Evolutionary conservation across 1,140 invertebrate genomes (phyloP).

Genomic region (Conopomorpha cramerella): DNA sequence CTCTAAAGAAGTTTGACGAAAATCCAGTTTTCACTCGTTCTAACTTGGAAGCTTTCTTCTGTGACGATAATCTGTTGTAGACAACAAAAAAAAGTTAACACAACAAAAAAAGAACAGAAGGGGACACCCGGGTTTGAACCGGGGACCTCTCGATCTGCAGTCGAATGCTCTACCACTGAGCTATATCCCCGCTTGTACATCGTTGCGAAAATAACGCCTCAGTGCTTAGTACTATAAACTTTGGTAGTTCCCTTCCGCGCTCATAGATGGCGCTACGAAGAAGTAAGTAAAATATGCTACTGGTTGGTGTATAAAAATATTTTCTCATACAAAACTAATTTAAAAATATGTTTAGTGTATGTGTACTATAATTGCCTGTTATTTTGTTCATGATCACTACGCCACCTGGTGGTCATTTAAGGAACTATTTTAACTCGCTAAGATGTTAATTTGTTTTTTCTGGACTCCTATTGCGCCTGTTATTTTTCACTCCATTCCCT

Average conservation of each 20-base stretch:
- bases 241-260: not conserved
- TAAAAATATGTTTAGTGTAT: too few species aligned
- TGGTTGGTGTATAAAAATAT: too few species aligned
- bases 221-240: not conserved
- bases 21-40: constrained; percentile 9
- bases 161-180: constrained; percentile 64
- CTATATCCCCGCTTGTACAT: constrained; percentile 51
- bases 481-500: too few species aligned
- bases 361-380: too few species aligned
- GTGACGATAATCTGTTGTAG: too few species aligned
- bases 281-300: not conserved
- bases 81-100: constrained; percentile 6
- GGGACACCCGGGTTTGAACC: constrained; percentile 91
- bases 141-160: constrained; percentile 91
- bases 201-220: not conserved
- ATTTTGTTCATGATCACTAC: too few species aligned
- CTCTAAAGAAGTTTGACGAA: constrained; percentile 44
- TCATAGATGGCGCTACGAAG: not conserved
- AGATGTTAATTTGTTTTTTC: too few species aligned
- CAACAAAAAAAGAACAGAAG: constrained; percentile 39
- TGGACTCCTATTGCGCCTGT: too few species aligned
- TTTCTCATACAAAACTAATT: too few species aligned
- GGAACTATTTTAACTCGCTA: too few species aligned
- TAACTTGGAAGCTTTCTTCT: too few species aligned
- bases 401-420: too few species aligned